phyloP scores from a whole-genome alignment of 1,140 invertebrate genomes.

The Spodoptera litura region DNA sequence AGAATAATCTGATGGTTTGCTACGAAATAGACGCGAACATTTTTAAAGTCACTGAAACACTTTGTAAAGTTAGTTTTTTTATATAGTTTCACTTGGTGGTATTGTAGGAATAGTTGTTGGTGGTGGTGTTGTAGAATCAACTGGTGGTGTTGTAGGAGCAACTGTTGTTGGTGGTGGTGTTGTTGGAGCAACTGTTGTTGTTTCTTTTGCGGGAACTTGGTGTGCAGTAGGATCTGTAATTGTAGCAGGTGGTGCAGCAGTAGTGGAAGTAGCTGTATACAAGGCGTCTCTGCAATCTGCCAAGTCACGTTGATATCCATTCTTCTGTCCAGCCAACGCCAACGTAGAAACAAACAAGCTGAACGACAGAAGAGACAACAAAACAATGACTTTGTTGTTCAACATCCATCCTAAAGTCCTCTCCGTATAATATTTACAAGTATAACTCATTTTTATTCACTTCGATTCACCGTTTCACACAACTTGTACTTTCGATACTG shows the following conservation, averaged over 20 bases:
- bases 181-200: too few species aligned
- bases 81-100: too few species aligned
- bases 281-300: conserved; percentile 53
- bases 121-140: too few species aligned
- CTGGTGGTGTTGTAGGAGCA: too few species aligned
- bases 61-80: too few species aligned
- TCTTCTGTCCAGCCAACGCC: conserved; percentile 70
- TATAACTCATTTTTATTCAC: conserved; percentile 63
- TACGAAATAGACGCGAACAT: conserved; percentile 28
- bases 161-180: not conserved
- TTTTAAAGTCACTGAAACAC: too few species aligned
- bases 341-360: conserved; percentile 75
- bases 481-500: conserved; percentile 15
- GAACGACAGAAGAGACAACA: conserved; percentile 73
- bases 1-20: conserved; percentile 57
- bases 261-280: conserved; percentile 12
- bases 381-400: conserved; percentile 79
- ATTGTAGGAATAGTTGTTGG: too few species aligned
- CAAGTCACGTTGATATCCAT: conserved; percentile 59
- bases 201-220: too few species aligned
- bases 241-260: not conserved
- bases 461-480: conserved; percentile 27
- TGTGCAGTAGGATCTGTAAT: too few species aligned
- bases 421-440: conserved; percentile 69
- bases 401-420: conserved; percentile 69